phyloP scores from a whole-genome alignment of 2,888 invertebrate genomes.

The Dynastes grantii region DNA sequence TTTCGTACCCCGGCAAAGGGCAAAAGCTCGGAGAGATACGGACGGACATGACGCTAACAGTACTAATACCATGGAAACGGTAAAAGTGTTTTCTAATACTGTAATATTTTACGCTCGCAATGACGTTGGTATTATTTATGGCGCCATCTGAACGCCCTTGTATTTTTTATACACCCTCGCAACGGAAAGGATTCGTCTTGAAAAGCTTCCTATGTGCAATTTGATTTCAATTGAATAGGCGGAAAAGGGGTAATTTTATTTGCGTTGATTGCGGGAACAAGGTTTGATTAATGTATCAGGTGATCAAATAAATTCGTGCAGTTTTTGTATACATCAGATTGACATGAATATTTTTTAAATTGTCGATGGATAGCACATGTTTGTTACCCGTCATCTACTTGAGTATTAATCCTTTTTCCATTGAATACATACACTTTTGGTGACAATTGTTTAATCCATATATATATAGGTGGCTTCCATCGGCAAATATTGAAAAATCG shows the following conservation, averaged over 20 bases:
- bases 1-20: not conserved
- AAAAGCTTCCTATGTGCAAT: not conserved
- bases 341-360: too few relatives aligned
- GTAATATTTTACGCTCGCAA: conserved; percentile 1
- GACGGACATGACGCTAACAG: conserved; percentile 6
- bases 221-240: not conserved
- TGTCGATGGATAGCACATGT: too few relatives aligned
- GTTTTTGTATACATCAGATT: too few relatives aligned
- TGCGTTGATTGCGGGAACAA: not conserved
- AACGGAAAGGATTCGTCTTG: not conserved
- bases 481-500: too few relatives aligned
- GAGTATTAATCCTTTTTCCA: too few relatives aligned
- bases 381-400: too few relatives aligned
- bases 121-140: conserved; percentile 10
- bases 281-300: not conserved
- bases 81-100: conserved; percentile 10
- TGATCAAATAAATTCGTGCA: too few relatives aligned
- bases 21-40: not conserved
- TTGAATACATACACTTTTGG: too few relatives aligned
- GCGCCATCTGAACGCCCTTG: conserved; percentile 3
- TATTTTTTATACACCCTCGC: not conserved
- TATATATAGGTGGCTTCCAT: too few relatives aligned
- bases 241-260: not conserved
- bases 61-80: conserved; percentile 8
- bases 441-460: too few relatives aligned